Evolutionary conservation across 2,113 vertebrate genomes (phyloP).

Genomic region (Zapornia atra): DNA sequence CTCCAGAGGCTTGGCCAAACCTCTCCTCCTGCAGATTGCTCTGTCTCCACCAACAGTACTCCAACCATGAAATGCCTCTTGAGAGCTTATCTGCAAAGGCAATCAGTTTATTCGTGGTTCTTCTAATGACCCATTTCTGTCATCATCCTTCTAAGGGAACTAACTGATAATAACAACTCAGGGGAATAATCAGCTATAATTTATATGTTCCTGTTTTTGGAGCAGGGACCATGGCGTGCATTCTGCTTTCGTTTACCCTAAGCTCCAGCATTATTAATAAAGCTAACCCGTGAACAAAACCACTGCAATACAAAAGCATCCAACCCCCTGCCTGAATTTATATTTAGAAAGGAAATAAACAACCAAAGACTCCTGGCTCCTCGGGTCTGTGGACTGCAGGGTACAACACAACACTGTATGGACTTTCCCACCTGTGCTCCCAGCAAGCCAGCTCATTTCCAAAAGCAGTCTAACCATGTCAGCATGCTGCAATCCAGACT

Average conservation of each 20-base stretch:
- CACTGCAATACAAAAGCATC: neutral
- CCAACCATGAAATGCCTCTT: conserved; percentile 25
- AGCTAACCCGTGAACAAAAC: neutral
- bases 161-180: conserved; percentile 59
- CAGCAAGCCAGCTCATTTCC: conserved; percentile 27
- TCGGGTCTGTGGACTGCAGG: neutral
- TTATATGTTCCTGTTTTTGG: neutral
- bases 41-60: neutral
- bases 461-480: conserved; percentile 22
- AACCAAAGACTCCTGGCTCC: neutral
- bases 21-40: neutral
- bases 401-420: neutral
- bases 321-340: neutral
- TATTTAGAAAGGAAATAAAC: conserved; percentile 53
- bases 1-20: conserved; percentile 7
- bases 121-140: conserved; percentile 68
- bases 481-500: conserved; percentile 23
- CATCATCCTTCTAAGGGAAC: conserved; percentile 40
- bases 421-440: neutral
- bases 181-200: conserved; percentile 61
- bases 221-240: neutral
- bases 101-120: conserved; percentile 11
- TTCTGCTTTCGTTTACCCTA: neutral
- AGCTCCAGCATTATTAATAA: neutral
- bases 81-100: conserved; percentile 55